A percentile compares a stretch with the other conserved stretches of the same genome.
Conservation (phyloP, 2,113 vertebrate genomes). For the Eurypyga helias region DNA sequence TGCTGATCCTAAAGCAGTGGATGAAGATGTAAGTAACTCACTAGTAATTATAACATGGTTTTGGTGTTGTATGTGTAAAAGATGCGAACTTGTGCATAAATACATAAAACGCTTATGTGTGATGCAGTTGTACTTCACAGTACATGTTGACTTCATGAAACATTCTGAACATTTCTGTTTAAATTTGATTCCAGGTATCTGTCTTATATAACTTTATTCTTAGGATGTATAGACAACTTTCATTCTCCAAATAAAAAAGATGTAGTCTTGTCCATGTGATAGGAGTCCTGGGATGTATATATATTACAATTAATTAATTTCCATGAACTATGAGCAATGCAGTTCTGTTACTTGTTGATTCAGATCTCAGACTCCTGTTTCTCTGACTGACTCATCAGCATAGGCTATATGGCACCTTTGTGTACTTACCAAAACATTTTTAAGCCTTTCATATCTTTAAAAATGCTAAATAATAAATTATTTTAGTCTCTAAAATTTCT, state of each 20-base stretch:
- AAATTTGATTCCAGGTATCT: background rate
- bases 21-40: conserved; percentile 49
- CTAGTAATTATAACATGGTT: background rate
- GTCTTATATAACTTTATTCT: background rate
- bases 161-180: background rate
- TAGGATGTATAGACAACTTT: background rate
- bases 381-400: background rate
- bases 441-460: background rate
- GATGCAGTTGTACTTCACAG: background rate
- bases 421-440: background rate
- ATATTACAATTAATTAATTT: background rate
- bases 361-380: background rate
- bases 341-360: background rate
- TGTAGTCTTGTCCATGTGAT: background rate
- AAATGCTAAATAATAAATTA: background rate
- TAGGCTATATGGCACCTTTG: background rate
- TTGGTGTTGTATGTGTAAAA: background rate
- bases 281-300: background rate
- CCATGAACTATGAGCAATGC: background rate
- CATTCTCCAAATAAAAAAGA: background rate
- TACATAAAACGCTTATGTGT: background rate
- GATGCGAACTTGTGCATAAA: background rate
- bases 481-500: background rate
- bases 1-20: background rate
- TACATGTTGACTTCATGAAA: background rate